Evolutionary conservation across 2,113 vertebrate species (phyloP).

Genomic region (Bolborhynchus lineola): DNA sequence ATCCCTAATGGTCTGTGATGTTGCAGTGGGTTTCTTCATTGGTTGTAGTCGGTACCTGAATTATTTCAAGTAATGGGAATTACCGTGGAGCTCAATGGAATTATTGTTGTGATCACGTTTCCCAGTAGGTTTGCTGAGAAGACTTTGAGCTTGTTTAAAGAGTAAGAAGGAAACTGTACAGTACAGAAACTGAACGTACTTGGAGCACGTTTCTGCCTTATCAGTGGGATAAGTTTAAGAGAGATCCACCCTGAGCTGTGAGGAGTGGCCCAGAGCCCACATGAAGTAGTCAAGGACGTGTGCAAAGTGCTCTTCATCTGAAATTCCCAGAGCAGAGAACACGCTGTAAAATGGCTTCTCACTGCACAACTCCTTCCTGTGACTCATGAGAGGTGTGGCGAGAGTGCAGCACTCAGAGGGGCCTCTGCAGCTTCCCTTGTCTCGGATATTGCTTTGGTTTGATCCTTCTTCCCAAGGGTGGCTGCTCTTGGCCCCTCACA

Average conservation of each 20-base stretch:
- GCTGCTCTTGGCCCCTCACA: neutral
- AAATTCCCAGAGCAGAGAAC: neutral
- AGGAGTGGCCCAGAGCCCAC: neutral
- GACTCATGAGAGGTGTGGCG: constrained; percentile 1
- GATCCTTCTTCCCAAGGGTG: neutral
- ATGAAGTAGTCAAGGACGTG: neutral
- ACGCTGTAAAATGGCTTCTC: neutral
- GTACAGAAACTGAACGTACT: neutral
- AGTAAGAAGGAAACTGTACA: neutral
- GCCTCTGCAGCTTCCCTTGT: neutral
- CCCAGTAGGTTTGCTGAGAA: neutral
- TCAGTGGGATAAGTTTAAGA: neutral
- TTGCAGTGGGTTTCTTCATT: neutral
- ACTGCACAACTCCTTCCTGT: neutral
- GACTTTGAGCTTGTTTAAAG: neutral
- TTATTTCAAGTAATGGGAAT: neutral
- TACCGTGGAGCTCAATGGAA: neutral
- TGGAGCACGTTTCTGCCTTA: neutral
- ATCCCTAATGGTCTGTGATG: neutral
- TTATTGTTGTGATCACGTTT: neutral
- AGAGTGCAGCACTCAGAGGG: neutral
- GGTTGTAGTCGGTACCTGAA: neutral
- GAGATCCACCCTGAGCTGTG: neutral
- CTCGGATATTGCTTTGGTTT: neutral
- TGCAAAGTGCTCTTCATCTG: neutral